Percentiles rank a stretch among this genome's conserved stretches.
Conservation (phyloP, 1,140 invertebrate genomes). For the Sitophilus oryzae region DNA sequence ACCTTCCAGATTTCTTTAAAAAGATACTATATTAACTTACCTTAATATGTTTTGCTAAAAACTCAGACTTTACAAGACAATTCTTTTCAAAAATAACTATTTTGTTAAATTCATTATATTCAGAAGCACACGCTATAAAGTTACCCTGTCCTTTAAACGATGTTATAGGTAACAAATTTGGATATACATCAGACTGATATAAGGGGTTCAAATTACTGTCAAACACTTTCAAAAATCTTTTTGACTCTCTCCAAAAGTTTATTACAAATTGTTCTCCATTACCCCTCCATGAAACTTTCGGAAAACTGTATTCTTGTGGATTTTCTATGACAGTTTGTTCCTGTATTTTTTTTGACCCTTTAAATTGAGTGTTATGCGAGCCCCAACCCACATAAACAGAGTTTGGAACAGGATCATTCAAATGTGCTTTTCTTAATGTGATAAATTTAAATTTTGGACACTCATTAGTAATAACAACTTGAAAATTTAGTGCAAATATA, state of each 20-base stretch:
- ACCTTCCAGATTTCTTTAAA: not conserved
- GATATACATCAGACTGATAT: conserved; percentile 21
- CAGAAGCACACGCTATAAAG: conserved; percentile 26
- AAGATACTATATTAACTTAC: conserved; percentile 15
- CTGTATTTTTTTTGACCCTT: conserved; percentile 21
- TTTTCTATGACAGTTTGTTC: conserved; percentile 19
- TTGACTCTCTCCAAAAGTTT: conserved; percentile 25
- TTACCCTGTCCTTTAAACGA: conserved; percentile 29
- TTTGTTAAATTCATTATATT: conserved; percentile 7
- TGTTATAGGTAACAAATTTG: conserved; percentile 20
- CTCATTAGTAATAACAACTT: not conserved
- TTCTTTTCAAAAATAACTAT: conserved; percentile 35
- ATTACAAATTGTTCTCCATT: conserved; percentile 34
- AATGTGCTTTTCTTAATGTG: not conserved
- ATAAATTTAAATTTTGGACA: conserved; percentile 5
- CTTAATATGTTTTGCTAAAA: conserved; percentile 14
- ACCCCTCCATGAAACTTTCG: conserved; percentile 30
- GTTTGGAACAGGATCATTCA: conserved; percentile 15
- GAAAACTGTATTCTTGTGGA: conserved; percentile 7
- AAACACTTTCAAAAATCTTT: conserved; percentile 29
- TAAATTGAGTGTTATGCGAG: conserved; percentile 31
- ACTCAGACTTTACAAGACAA: conserved; percentile 25
- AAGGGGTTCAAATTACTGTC: conserved; percentile 17
- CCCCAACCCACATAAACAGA: conserved; percentile 33
- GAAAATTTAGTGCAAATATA: conserved; percentile 9